These are phyloP conservation scores for Sebastes diaconus DNA, from an alignment of 2,797 vertebrate species.

Conservation along the genomic window DNA sequence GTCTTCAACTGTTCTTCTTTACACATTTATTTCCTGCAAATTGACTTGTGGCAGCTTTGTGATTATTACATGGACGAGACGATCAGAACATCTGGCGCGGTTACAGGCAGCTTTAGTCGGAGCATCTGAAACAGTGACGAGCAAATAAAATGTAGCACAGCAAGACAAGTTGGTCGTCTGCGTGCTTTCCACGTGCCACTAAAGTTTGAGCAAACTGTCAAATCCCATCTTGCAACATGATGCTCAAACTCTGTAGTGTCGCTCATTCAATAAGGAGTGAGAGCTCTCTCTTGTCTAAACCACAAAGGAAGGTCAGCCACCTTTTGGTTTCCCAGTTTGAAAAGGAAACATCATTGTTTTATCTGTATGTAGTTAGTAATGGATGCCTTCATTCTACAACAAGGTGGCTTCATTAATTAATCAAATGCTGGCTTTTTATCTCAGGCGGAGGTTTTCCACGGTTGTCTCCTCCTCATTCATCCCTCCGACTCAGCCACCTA, in stretches of 20 bases:
- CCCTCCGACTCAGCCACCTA: conserved; percentile 48
- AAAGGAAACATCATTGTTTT: conserved; percentile 34
- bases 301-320: conserved; percentile 51
- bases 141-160: conserved; percentile 33
- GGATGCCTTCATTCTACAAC: conserved; percentile 41
- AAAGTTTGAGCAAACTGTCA: conserved; percentile 58
- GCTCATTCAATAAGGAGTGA: conserved; percentile 29
- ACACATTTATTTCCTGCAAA: conserved; percentile 48
- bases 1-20: conserved; percentile 50
- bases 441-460: conserved; percentile 55
- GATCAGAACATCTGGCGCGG: conserved; percentile 59
- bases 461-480: conserved; percentile 61
- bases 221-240: conserved; percentile 37
- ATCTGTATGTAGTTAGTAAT: conserved; percentile 31
- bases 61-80: conserved; percentile 22
- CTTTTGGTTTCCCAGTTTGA: conserved; percentile 39
- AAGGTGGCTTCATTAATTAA: conserved; percentile 68
- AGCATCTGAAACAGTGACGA: conserved; percentile 29
- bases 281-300: conserved; percentile 22
- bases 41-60: conserved; percentile 28
- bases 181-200: conserved; percentile 33
- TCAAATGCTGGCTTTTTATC: conserved; percentile 67
- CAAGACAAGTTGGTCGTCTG: conserved; percentile 33
- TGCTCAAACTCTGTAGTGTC: conserved; percentile 38
- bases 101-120: conserved; percentile 25